These are phyloP conservation scores for Anolis sagrei DNA, from an alignment of 2,113 vertebrate species.

Conservation along the genomic window DNA sequence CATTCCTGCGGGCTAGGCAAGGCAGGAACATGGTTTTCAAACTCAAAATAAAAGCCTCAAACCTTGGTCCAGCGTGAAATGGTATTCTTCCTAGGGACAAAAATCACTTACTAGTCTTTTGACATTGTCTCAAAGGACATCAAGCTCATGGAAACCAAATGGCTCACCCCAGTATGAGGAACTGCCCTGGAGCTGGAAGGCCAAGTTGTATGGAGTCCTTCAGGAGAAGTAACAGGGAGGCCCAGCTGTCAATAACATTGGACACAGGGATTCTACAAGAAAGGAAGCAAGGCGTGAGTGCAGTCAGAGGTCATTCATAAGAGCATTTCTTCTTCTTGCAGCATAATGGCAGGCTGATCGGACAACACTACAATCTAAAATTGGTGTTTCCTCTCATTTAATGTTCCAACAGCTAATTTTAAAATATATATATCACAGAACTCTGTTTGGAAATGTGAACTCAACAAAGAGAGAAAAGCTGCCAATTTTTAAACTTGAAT, in stretches of 20 bases:
- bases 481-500: neutral
- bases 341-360: neutral
- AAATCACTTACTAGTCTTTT: neutral
- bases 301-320: neutral
- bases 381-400: neutral
- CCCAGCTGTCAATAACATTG: conserved; percentile 96
- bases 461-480: neutral
- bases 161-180: conserved; percentile 93
- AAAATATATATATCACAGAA: neutral
- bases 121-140: neutral
- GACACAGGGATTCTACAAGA: conserved; percentile 90
- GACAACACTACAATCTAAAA: neutral
- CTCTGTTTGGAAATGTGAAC: neutral
- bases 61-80: neutral
- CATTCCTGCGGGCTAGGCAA: neutral
- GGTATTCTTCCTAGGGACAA: neutral
- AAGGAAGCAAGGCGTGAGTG: conserved; percentile 20
- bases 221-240: conserved; percentile 89
- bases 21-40: neutral
- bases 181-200: conserved; percentile 95
- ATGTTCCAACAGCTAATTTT: neutral
- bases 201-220: conserved; percentile 95
- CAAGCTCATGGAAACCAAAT: neutral
- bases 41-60: neutral
- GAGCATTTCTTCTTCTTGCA: neutral